Evolutionary conservation across 2,113 vertebrate species (phyloP), one percentile per base, ranked within the genome.

Genomic region (Chloroceryle aenea): DNA sequence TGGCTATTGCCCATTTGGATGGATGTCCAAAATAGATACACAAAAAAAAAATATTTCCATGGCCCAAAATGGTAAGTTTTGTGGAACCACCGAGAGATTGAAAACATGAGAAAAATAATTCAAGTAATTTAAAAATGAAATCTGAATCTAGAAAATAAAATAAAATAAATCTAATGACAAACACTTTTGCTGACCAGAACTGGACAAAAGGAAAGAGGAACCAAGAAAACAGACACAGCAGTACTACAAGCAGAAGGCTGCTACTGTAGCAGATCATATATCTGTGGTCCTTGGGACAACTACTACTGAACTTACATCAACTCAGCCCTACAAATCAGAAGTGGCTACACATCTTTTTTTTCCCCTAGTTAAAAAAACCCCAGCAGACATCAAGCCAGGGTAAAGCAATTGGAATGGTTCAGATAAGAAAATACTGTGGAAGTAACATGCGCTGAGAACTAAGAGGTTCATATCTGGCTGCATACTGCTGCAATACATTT

Each of bases 181-280:
- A 32, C 7, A 26, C 32, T 81, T 84, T 38, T 79, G 69, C 45
- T 88, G 55, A 63, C 36, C 29, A 52, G 30, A 71, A 66, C 19
- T 4, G 26, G 26, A 21, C 26, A 89, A 87, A 83, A 87, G 18
- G 27, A 80, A 86, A 10, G 25, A 68, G 6, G 73, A 74, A 71
- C 21, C 1, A 0, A 68, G 30, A 30, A 68, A 87, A 56, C 11
- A 59, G 34, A 71, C 15, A 38, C 8, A 95, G 36, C 27, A 61
- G 14, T 47, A 43, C n/a, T n/a, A 30, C 9, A 43, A 80, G 30
- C 14, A 91, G 50, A 47, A 79, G 34, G 18, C 42, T 89, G 43
- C 59, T 81, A 21, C 0, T 1, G 29, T 27, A 20, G 5, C 22
- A 36, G 40, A 68, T 68, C 5, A 1, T 13, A 1, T 13, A 42